A percentile compares a stretch with the other conserved stretches of the same genome.
phyloP scores from a whole-genome alignment of 2,113 vertebrate genomes.

The Muntiacus reevesi region DNA sequence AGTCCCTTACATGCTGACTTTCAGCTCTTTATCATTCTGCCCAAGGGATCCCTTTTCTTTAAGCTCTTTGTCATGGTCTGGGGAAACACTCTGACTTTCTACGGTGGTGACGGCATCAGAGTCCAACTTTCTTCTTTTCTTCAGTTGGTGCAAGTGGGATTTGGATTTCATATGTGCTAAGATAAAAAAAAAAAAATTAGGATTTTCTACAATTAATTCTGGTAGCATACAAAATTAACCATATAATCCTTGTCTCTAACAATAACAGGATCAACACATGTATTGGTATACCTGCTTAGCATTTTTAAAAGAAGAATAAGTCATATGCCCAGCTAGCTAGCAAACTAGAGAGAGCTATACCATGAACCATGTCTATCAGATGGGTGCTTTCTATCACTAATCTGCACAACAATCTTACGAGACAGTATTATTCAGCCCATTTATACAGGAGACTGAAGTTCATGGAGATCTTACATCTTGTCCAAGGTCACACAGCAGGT shows the following conservation, averaged over 20 bases:
- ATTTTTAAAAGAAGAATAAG: not conserved
- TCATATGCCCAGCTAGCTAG: not conserved
- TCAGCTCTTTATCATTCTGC: slow-evolving; percentile 20
- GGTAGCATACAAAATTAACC: slow-evolving; percentile 26
- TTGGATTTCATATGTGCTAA: slow-evolving; percentile 94
- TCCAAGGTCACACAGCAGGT: not conserved
- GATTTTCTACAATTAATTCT: slow-evolving; percentile 6
- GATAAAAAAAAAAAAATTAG: slow-evolving; percentile 32
- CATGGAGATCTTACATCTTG: not conserved
- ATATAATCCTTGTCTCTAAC: not conserved
- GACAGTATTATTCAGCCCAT: not conserved
- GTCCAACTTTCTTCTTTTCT: slow-evolving; percentile 86
- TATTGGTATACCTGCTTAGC: not conserved
- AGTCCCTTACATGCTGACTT: slow-evolving; percentile 6
- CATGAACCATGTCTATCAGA: not conserved
- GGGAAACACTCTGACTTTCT: not conserved
- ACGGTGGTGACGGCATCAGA: not conserved
- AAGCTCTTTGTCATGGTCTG: not conserved
- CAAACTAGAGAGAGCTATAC: not conserved
- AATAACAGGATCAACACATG: not conserved
- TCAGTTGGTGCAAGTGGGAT: slow-evolving; percentile 89
- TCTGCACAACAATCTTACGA: not conserved
- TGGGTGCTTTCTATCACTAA: not conserved
- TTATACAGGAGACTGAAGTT: not conserved
- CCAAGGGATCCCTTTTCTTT: fast-evolving